phyloP scores from a whole-genome alignment of 53 echinoderm and acorn worm genomes.

The Patiria pectinifera region DNA sequence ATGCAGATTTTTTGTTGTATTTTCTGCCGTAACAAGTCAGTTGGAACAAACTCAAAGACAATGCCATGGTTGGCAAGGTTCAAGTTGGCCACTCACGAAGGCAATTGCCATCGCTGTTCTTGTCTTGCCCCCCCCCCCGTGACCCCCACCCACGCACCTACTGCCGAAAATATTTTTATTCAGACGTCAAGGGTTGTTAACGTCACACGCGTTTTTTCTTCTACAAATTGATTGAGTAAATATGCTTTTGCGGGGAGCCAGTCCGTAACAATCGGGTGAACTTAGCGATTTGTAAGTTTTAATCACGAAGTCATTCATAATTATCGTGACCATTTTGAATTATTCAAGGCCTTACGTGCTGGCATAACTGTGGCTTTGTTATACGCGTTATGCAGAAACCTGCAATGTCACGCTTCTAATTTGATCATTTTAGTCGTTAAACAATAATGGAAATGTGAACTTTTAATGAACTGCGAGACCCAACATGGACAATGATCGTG shows the following conservation, averaged over 20 bases:
- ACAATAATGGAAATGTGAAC: too few species aligned
- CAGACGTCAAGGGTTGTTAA: conserved; percentile 23
- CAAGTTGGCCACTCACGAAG: neutral
- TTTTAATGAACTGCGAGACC: too few species aligned
- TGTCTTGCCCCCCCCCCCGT: neutral
- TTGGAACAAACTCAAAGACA: conserved; percentile 41
- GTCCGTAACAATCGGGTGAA: neutral
- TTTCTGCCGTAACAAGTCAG: conserved; percentile 16
- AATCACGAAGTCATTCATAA: neutral
- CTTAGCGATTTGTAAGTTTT: conserved; percentile 20
- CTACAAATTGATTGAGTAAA: conserved; percentile 54
- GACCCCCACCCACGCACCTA: conserved; percentile 7
- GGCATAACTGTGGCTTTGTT: neutral
- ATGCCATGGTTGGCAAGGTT: conserved; percentile 4
- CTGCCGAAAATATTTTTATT: neutral
- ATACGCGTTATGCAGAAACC: too few species aligned
- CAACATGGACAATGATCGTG: too few species aligned
- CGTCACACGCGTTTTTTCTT: neutral
- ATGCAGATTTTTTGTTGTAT: neutral
- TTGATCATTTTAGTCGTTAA: too few species aligned
- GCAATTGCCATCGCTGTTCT: neutral
- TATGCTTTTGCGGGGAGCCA: neutral
- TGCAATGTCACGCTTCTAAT: neutral
- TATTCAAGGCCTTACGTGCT: neutral
- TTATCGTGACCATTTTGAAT: neutral